Percentiles rank a stretch among this genome's conserved stretches.
These are phyloP conservation scores for Bombus waltoni DNA, from an alignment of 1,140 invertebrate genomes.

Conservation along the genomic window DNA sequence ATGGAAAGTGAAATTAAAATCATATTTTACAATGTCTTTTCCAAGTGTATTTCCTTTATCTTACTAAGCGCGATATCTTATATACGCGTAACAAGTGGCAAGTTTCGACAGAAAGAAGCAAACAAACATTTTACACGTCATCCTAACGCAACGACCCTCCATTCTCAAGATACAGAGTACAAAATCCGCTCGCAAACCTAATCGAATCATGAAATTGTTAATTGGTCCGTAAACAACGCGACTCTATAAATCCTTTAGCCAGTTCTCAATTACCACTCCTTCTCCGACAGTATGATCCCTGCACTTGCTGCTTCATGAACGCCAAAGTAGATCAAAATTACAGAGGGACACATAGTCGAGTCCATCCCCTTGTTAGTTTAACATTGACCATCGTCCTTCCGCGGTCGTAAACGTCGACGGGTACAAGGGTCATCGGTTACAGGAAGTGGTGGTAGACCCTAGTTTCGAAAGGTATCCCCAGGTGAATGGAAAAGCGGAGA, in stretches of 20 bases:
- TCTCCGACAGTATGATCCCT: neutral
- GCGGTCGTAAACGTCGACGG: constrained; percentile 58
- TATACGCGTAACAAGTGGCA: too few species aligned
- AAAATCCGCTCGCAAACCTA: neutral
- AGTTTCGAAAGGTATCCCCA: constrained; percentile 49
- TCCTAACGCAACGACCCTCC: neutral
- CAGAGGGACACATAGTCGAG: neutral
- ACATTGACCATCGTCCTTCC: constrained; percentile 55
- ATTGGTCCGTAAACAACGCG: neutral
- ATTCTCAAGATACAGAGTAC: neutral
- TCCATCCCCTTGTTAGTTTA: constrained; percentile 7
- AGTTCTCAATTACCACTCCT: neutral
- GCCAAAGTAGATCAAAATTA: constrained; percentile 15
- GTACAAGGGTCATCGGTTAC: constrained; percentile 53
- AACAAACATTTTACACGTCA: too few species aligned
- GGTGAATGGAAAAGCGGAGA: constrained; percentile 47
- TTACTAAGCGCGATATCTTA: too few species aligned
- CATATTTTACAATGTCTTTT: too few species aligned
- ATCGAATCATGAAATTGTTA: neutral
- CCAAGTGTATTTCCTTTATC: too few species aligned
- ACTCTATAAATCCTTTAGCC: neutral
- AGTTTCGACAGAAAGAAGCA: neutral
- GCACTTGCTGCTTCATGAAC: neutral
- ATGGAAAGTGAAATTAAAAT: too few species aligned
- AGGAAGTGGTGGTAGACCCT: constrained; percentile 15